Evolutionary conservation across 2,888 invertebrate species (phyloP).

Genomic region (Sesia bembeciformis): DNA sequence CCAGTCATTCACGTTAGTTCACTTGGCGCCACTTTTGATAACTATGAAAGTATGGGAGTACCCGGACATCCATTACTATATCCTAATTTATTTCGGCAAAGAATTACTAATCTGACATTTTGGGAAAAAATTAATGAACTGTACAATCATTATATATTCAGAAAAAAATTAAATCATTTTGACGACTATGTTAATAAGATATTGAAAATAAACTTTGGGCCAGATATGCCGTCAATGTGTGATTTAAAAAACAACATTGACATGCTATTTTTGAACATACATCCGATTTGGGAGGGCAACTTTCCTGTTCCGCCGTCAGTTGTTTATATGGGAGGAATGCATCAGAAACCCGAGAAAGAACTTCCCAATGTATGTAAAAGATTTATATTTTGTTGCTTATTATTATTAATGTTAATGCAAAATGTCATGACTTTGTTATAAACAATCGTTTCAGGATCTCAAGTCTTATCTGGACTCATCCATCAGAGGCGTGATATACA

Average conservation of each 20-base stretch:
- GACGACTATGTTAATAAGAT: slow-evolving; percentile 12
- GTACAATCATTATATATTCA: slow-evolving; percentile 8
- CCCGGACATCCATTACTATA: slow-evolving; percentile 23
- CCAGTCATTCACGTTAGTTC: slow-evolving; percentile 40
- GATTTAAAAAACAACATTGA: slow-evolving; percentile 29
- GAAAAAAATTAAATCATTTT: slow-evolving; percentile 2
- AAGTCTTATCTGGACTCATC: slow-evolving; percentile 29
- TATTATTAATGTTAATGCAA: too few relatives aligned
- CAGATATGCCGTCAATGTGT: slow-evolving; percentile 14
- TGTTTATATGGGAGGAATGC: slow-evolving; percentile 48
- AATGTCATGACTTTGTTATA: too few relatives aligned
- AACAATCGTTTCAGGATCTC: slow-evolving; percentile 16
- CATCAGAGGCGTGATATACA: slow-evolving; percentile 35
- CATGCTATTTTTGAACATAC: slow-evolving; percentile 44
- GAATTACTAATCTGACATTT: slow-evolving; percentile 17
- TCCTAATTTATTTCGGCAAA: slow-evolving; percentile 15
- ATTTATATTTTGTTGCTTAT: too few relatives aligned
- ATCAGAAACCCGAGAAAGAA: slow-evolving; percentile 26
- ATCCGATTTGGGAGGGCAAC: slow-evolving; percentile 36
- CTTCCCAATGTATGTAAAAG: slow-evolving; percentile 33
- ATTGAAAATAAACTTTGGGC: slow-evolving; percentile 19
- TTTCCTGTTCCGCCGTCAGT: slow-evolving; percentile 44
- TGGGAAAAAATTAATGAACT: slow-evolving; percentile 25
- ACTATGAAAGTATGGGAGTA: slow-evolving; percentile 20
- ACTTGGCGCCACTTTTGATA: slow-evolving; percentile 15